Evolutionary conservation across 2,797 vertebrate species (phyloP).

Genomic region (Zalophus californianus): DNA sequence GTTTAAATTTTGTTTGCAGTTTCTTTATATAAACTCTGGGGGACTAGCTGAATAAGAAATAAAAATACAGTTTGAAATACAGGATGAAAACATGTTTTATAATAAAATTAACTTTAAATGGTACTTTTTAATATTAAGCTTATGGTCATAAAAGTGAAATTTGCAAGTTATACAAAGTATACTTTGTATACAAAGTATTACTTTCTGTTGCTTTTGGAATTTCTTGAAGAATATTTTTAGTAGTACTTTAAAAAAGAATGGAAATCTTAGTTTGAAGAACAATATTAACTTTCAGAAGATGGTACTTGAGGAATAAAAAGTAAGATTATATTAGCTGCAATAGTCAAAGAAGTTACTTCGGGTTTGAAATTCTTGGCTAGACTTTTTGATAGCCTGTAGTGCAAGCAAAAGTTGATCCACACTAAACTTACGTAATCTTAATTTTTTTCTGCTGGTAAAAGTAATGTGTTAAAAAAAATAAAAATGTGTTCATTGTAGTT

Average conservation of each 20-base stretch:
- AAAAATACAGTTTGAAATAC: conserved; percentile 29
- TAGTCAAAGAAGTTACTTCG: neutral
- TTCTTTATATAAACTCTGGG: neutral
- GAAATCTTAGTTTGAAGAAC: conserved; percentile 34
- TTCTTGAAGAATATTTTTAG: conserved; percentile 40
- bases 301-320: neutral
- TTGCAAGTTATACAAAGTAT: neutral
- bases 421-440: neutral
- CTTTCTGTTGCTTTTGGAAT: conserved; percentile 40
- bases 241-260: conserved; percentile 28
- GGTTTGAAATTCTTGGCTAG: neutral
- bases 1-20: conserved; percentile 23
- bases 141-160: conserved; percentile 6
- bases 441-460: neutral
- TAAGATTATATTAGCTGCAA: neutral
- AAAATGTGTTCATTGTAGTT: conserved; percentile 34
- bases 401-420: neutral
- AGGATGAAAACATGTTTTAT: neutral
- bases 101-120: conserved; percentile 39
- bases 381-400: neutral
- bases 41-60: neutral
- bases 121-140: neutral
- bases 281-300: neutral
- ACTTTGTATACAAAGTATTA: neutral
- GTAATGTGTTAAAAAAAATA: neutral